Conservation (phyloP, 2,797 vertebrate species). For the Helostoma temminkii region DNA sequence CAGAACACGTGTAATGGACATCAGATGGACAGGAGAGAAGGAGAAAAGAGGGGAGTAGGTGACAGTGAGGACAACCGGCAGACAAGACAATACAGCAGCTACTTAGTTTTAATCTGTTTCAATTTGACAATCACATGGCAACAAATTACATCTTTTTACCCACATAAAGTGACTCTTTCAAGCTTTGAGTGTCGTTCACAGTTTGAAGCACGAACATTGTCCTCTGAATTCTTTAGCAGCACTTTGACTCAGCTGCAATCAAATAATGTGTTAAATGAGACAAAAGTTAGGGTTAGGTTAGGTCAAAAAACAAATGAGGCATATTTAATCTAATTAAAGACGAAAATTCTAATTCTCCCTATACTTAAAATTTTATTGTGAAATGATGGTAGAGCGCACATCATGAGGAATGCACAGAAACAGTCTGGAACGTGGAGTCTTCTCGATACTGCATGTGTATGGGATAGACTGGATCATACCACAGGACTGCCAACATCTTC, state of each 20-base stretch:
- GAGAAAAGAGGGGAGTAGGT: not conserved
- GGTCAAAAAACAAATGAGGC: too few species aligned
- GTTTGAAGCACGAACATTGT: not conserved
- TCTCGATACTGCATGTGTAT: too few species aligned
- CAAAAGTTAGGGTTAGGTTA: too few species aligned
- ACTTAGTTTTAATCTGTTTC: conserved; percentile 8
- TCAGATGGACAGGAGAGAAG: not conserved
- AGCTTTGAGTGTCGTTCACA: not conserved
- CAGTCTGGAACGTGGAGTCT: not conserved
- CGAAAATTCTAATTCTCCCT: not conserved
- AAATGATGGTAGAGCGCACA: not conserved
- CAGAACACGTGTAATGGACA: conserved; percentile 12
- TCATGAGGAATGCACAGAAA: not conserved
- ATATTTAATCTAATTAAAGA: too few species aligned
- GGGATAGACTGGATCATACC: too few species aligned
- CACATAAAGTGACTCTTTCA: not conserved
- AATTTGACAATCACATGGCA: not conserved
- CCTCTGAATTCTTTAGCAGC: not conserved
- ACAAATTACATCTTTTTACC: not conserved
- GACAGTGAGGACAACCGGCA: not conserved
- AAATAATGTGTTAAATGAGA: not conserved
- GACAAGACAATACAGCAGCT: not conserved
- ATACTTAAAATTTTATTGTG: too few species aligned
- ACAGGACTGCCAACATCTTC: too few species aligned
- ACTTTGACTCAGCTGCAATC: not conserved